Conservation (phyloP, 30 jellyfish, hydroid and myxozoan genomes). For the Aurelia sp. region DNA sequence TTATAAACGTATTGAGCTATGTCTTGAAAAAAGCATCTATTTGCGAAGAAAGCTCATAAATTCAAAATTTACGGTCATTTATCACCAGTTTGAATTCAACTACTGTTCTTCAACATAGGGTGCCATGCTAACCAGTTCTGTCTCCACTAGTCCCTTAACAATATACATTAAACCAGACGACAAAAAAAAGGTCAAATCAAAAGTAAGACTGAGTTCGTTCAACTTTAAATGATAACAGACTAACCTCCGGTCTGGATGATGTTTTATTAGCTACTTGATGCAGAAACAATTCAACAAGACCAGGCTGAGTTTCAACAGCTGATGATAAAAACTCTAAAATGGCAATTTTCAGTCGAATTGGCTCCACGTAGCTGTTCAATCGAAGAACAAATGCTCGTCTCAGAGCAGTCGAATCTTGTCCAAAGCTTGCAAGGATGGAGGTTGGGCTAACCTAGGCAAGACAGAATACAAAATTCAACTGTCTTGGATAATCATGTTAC, state of each 20-base stretch:
- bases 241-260: neutral
- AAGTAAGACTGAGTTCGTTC: too few species aligned
- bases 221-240: neutral
- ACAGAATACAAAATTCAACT: neutral
- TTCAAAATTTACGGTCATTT: too few species aligned
- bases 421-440: conserved; percentile 76
- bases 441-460: conserved; percentile 18
- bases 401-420: conserved; percentile 55
- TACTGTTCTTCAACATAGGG: too few species aligned
- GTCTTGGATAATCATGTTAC: neutral
- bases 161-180: too few species aligned
- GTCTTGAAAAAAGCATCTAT: too few species aligned
- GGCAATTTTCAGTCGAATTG: conserved; percentile 86
- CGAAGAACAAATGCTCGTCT: conserved; percentile 69
- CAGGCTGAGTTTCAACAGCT: conserved; percentile 94
- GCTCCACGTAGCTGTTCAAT: conserved; percentile 67
- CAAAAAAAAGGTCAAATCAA: too few species aligned
- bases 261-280: conserved; percentile 22
- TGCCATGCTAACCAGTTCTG: too few species aligned
- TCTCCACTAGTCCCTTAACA: too few species aligned
- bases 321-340: conserved; percentile 80
- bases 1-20: too few species aligned
- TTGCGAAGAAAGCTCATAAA: too few species aligned
- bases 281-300: conserved; percentile 77
- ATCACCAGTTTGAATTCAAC: too few species aligned